Evolutionary conservation across 1,140 invertebrate genomes (phyloP), one percentile per base, ranked within the genome.

Genomic region (Megathymus violae): DNA sequence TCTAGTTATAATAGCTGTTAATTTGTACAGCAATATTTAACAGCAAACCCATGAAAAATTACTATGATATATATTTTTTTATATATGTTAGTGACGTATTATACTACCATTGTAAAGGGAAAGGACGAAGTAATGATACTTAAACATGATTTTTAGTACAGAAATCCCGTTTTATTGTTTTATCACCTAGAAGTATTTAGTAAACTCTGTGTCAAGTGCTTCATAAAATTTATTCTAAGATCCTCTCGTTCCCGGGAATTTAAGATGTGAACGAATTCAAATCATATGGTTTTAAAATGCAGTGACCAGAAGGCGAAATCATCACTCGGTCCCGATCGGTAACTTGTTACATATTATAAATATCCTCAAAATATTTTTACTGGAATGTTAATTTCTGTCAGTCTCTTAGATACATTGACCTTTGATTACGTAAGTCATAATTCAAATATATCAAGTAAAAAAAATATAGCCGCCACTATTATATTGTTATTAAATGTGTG

Each of bases 231-330:
- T 56, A 56, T 56, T 58, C 40, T 17, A 10, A 31, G 7, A 31
- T 22, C 3, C 25, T 13, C 52, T 50, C 58, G 38, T 51, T 62
- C 61, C 50, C 27, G 36, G 41, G 11, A 36, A 56, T 60, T 60
- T 38, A 59, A 48, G 52, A 52, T 47, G 62, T 58, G 34, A 41
- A 51, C 34, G 31, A 61, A 68, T 62, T 63, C 46, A 64, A 51
- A 62, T 51, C 10, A 47, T 34, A 27, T 47, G 52, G 47, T 62
- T 71, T 74, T 71, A 54, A 40, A 52, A 74, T 74, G 63, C 67
- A 66, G 58, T 71, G 65, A 68, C 65, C 63, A 50, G 41, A 46
- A 44, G 14, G 40, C 47, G 54, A 31, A 58, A 27, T 46, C 54
- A 58, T 46, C 54, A 63, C 36, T 41, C 40, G 43, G 59, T 13